Base-by-base conservation (phyloP, 2,888 invertebrate genomes). In the Lomographa bimaculata region DNA sequence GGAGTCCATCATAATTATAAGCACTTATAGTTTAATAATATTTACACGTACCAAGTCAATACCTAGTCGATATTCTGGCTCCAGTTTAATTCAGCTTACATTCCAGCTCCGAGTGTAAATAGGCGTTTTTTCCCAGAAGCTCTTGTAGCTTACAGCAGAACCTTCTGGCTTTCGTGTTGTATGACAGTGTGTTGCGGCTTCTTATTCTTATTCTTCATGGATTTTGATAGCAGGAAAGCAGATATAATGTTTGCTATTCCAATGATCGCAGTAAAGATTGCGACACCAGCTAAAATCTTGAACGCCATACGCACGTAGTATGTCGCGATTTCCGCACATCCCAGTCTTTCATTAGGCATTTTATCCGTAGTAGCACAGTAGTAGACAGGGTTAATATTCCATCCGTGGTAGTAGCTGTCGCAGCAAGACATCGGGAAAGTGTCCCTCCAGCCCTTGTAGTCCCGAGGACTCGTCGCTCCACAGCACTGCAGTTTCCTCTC, bases 361-460 rank as follows among this genome's bases (percentile, higher is more conserved):
- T 85, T 84, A 50, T 86, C 84, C 0, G 85, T 75, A 9, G 84
- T 78, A 35, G 81, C 79, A 19, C 87, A 87, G 35, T 83, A 79
- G 17, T 81, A 74, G 1, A 66, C 52, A 39, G 79, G 80, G 0
- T 66, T 52, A 4, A 81, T 80, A 10, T 80, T 76, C 65, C 79
- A 83, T 0, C 79, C 78, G 44, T 79, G 82, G 59, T 78, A 82
- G 54, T 79, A 81, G 0, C 72, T 75, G 16, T 87, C 86, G 46
- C 87, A 89, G 61, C 87, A 89, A 0, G 87, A 85, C 19, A 62
- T 48, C 0, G 87, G 87, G 61, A 89, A 85, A 10, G 78, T 79
- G 0, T 53, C 36, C 50, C 77, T 79, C 79, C 79, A 75, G 35
- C 71, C 78, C 46, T 76, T 79, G 64, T 89, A 89, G 36, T 89